A percentile compares a stretch with the other conserved stretches of the same genome.
These are phyloP conservation scores for Yponomeuta sedellus DNA, from an alignment of 2,888 invertebrate genomes.

Conservation along the genomic window DNA sequence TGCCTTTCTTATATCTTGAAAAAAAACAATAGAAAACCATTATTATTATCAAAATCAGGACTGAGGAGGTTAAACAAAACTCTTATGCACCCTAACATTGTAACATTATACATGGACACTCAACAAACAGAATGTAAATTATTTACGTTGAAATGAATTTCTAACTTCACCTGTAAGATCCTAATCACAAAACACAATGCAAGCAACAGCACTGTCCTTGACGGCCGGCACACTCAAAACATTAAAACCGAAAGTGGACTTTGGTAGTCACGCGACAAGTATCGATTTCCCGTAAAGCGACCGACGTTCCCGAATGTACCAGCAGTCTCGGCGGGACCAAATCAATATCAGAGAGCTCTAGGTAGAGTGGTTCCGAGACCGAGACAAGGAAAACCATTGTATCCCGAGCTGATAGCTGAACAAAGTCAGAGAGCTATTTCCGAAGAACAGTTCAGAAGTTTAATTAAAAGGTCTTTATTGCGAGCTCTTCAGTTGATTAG, in stretches of 20 bases:
- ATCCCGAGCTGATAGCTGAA: background rate
- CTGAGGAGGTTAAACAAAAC: no score
- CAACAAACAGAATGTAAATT: no score
- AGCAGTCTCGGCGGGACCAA: background rate
- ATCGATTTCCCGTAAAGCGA: background rate
- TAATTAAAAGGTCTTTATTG: background rate
- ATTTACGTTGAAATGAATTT: no score
- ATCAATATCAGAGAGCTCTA: background rate
- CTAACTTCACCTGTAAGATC: no score
- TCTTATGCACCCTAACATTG: no score
- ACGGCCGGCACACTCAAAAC: background rate
- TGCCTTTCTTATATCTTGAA: no score
- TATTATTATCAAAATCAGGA: no score
- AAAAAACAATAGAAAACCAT: no score
- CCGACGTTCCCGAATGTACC: background rate
- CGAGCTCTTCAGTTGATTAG: background rate
- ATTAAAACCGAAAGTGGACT: constrained; percentile 1
- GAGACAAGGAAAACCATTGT: background rate
- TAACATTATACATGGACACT: no score
- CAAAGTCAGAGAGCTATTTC: background rate
- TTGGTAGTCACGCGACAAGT: background rate
- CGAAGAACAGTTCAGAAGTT: background rate
- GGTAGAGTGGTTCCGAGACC: background rate
- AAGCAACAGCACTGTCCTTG: background rate
- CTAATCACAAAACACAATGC: background rate